Evolutionary conservation across 2,888 invertebrate genomes (phyloP), one percentile per base, ranked within the genome.

Genomic region (Pilophorus perplexus): DNA sequence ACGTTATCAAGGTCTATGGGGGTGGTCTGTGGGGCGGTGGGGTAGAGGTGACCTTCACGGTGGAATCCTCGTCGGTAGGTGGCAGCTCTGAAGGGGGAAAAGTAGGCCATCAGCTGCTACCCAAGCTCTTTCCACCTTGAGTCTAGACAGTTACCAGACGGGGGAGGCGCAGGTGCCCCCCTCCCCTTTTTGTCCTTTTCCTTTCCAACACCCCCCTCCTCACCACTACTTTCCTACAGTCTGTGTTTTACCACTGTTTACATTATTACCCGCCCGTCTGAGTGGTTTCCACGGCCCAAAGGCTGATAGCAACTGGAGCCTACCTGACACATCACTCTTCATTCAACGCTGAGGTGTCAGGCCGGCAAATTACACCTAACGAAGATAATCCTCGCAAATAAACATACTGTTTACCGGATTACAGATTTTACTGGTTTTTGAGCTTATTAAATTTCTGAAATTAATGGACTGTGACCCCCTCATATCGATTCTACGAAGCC

Each of bases 81-180:
- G 52, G 14, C 4, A 12, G 33, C 33, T 6, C 6, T 33, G 6
- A 12, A 33, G 6, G n/a, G 22, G 28, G 52, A 52, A 25, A 52
- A 52, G 52, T 52, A 28, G 52, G 52, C 52, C 52, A 52, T 12
- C 52, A 6, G 6, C 16, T 28, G 16, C 52, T 50, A 50, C 52
- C 52, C 27, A 6, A 18, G 27, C 14, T 18, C 27, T 18, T 10
- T 4, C 28, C 28, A 28, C 52, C 52, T 25, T 52, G 52, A 52
- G 52, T 52, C 52, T 52, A 52, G 52, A 52, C 52, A 28, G 52
- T 52, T 52, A 28, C 52, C 52, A 52, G 52, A 52, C 52, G 52
- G 52, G 52, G 52, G 28, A 28, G 52, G 28, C 28, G 14, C 28
- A 28, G 52, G 28, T 28, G 28, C 52, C 52, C 52, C 18, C 28